Base-by-base conservation (phyloP, 2,797 vertebrate genomes). In the Streptopelia turtur region DNA sequence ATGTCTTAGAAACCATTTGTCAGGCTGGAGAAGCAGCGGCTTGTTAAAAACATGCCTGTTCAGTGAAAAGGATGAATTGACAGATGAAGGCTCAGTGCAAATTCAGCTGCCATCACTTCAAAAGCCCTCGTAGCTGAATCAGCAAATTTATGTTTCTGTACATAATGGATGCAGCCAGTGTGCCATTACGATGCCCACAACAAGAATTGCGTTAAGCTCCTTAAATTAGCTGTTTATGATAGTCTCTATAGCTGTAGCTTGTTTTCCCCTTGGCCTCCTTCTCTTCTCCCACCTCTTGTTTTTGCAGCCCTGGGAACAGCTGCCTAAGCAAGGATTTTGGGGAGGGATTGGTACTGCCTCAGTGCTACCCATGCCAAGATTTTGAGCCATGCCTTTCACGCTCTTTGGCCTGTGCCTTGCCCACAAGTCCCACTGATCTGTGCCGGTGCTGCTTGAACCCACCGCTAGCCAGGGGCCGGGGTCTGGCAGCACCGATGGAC, bases 101-200 rank as follows among this genome's bases (percentile, higher is more conserved):
- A 85, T 86, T 94, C 90, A 91, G 71, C 80, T 96, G 92, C 92
- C 84, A 49, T 79, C 78, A 60, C 92, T 96, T 96, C 88, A 83
- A 95, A 94, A 93, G 65, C 79, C 88, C 52, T 90, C 64, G 41
- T 53, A 87, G 89, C 93, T 86, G 91, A 91, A 91, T 90, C 96
- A 95, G 93, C 89, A 93, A 53, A 88, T 86, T 83, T 96, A 59
- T 80, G 55, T 63, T 87, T 57, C 71, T 18, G n/a, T 53, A 21
- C 75, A 50, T 90, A 82, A 93, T 75, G 91, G 94, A 89, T 53
- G 81, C 81, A 85, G 87, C 66, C 75, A 66, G 61, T 1, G 0
- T 93, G 87, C 65, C 56, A 65, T 31, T 53, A 90, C 2, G 10
- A 80, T 96, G 72, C 57, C 87, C 65, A 28, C 55, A 81, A 79